Conservation (phyloP, 2,113 vertebrate genomes). For the Solenodon paradoxus region DNA sequence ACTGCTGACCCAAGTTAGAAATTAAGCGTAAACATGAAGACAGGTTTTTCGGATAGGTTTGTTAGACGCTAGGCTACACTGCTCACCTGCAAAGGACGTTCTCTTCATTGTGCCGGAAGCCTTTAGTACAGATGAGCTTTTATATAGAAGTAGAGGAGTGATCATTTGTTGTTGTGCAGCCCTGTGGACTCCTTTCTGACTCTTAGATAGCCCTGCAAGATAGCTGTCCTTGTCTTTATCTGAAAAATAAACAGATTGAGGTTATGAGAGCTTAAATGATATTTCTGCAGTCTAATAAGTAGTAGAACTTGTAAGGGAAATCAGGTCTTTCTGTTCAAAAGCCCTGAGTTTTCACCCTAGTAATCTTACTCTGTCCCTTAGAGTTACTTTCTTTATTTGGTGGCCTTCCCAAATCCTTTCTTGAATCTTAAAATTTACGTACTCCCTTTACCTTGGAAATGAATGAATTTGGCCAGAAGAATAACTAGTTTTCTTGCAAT, state of each 20-base stretch:
- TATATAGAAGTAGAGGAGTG: background rate
- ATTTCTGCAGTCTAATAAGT: background rate
- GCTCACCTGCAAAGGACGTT: too few relatives aligned
- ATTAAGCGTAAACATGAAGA: background rate
- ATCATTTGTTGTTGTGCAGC: background rate
- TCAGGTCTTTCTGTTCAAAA: background rate
- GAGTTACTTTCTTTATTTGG: background rate
- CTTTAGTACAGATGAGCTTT: background rate
- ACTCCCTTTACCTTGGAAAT: too few relatives aligned
- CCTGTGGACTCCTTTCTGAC: background rate
- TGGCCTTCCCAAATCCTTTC: background rate
- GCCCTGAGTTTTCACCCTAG: background rate
- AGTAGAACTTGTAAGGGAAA: background rate
- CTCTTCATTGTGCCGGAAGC: background rate
- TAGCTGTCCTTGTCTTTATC: background rate
- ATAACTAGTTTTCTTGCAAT: constrained; percentile 50
- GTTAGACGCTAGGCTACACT: background rate
- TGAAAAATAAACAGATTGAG: background rate
- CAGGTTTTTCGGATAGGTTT: background rate
- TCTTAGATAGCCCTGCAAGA: background rate
- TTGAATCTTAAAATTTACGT: too few relatives aligned
- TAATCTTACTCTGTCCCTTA: background rate
- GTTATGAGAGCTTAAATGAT: background rate
- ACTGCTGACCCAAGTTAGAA: background rate
- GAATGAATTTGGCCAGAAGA: too few relatives aligned